These are phyloP conservation scores for Lepisosteus osseus DNA, from an alignment of 2,113 vertebrate species.

Conservation along the genomic window DNA sequence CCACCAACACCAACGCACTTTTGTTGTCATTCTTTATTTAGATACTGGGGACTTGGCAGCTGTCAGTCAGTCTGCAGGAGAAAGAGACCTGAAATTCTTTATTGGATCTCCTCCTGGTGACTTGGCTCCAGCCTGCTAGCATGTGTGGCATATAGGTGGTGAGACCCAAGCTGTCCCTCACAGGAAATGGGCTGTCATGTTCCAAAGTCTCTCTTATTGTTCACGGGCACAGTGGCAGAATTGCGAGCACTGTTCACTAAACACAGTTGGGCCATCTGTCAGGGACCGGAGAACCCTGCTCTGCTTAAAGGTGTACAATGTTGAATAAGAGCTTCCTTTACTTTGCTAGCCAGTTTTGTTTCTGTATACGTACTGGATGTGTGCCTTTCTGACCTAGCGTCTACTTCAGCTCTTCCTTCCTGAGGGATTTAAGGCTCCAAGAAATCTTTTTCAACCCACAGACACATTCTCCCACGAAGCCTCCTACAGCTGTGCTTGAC, in stretches of 20 bases:
- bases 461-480: too few species aligned
- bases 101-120: background rate
- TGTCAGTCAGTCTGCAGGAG: background rate
- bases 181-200: slow-evolving; percentile 5
- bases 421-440: too few species aligned
- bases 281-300: background rate
- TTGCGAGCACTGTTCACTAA: slow-evolving; percentile 12
- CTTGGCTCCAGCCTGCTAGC: slow-evolving; percentile 6
- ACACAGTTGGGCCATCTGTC: slow-evolving; percentile 18
- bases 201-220: background rate
- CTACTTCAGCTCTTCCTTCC: too few species aligned
- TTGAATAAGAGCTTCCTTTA: too few species aligned
- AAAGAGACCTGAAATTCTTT: background rate
- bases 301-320: background rate
- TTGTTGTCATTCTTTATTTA: background rate
- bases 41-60: background rate
- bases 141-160: slow-evolving; percentile 11
- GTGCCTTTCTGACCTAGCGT: too few species aligned
- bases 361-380: too few species aligned
- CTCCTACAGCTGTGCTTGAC: too few species aligned
- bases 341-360: too few species aligned
- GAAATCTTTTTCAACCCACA: too few species aligned
- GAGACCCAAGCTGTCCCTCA: background rate
- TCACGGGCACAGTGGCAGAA: slow-evolving; percentile 4
- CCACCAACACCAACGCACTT: background rate